phyloP scores from a whole-genome alignment of 2,113 vertebrate species.

The Microcebus jonahi region DNA sequence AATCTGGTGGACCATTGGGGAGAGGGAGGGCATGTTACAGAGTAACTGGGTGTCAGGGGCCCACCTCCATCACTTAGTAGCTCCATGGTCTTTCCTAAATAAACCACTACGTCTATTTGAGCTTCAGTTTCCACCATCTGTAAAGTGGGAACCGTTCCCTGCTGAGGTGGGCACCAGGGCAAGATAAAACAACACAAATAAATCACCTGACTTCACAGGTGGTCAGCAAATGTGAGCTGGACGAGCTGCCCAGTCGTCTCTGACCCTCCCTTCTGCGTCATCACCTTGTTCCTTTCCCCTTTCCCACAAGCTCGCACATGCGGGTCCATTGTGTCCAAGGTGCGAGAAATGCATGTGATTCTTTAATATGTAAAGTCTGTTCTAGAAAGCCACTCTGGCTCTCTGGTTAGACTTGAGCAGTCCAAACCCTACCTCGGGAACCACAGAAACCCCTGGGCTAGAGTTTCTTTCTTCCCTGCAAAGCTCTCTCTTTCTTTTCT shows the following conservation, averaged over 20 bases:
- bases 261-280: neutral
- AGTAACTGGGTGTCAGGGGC: neutral
- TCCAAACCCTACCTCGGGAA: neutral
- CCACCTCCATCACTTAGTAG: neutral
- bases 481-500: neutral
- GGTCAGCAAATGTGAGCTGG: accelerated
- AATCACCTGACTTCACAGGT: too few relatives aligned
- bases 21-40: neutral
- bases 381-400: neutral
- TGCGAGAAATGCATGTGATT: accelerated
- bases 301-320: neutral
- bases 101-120: neutral
- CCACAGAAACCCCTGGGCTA: neutral
- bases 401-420: neutral
- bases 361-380: neutral
- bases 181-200: neutral
- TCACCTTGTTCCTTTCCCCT: neutral
- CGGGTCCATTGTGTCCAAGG: neutral
- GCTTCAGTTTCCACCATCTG: neutral
- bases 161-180: neutral
- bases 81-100: neutral
- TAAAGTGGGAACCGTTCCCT: neutral
- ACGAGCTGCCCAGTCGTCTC: neutral
- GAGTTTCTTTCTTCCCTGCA: neutral
- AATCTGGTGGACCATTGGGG: neutral